Conservation (phyloP, 1,140 invertebrate species). For the Doryteuthis pealeii region DNA sequence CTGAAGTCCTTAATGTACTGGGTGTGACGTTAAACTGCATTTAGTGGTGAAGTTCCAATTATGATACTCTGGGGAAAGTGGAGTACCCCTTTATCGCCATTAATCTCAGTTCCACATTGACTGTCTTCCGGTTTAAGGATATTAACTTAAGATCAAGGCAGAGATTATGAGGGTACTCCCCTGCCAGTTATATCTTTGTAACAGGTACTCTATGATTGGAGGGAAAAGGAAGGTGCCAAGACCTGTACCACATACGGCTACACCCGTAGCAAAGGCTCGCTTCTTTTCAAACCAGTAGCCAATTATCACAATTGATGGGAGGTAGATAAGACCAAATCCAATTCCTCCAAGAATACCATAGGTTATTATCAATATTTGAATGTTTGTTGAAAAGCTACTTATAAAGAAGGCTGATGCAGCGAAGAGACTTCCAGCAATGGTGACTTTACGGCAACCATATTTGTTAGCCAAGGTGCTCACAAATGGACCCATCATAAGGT, state of each 20-base stretch:
- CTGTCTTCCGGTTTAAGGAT: no score
- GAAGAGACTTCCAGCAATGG: conserved; percentile 80
- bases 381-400: conserved; percentile 75
- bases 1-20: no score
- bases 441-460: conserved; percentile 87
- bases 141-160: conserved; percentile 78
- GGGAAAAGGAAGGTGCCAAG: conserved; percentile 55
- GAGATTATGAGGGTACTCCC: conserved; percentile 76
- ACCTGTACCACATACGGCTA: conserved; percentile 66
- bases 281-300: conserved; percentile 93
- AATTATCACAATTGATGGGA: conserved; percentile 85
- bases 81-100: no score
- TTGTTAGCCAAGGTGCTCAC: conserved; percentile 81
- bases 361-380: conserved; percentile 62
- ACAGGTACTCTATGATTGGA: conserved; percentile 43
- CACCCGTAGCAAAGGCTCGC: conserved; percentile 87
- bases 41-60: no score
- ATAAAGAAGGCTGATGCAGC: conserved; percentile 74
- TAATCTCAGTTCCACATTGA: no score
- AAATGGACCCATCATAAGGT: conserved; percentile 81
- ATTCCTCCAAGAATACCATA: conserved; percentile 66
- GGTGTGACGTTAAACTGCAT: no score
- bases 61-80: no score
- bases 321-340: conserved; percentile 86
- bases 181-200: conserved; percentile 50